Conservation (phyloP, 2,888 invertebrate species). For the Drosophila histrio region DNA sequence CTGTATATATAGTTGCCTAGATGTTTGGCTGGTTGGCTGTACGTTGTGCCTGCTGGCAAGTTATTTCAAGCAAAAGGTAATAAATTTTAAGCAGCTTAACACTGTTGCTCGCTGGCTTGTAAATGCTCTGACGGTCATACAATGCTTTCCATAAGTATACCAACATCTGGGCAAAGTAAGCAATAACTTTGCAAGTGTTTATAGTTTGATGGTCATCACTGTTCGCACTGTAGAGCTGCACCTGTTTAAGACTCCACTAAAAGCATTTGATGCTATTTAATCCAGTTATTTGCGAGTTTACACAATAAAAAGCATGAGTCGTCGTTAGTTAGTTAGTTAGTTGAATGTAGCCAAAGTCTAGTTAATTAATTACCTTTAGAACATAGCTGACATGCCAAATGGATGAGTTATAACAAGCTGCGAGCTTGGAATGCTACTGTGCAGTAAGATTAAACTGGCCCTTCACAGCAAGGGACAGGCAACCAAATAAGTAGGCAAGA, state of each 20-base stretch:
- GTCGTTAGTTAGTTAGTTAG: slow-evolving; percentile 53
- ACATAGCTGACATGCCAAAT: slow-evolving; percentile 57
- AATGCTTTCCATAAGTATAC: slow-evolving; percentile 46
- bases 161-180: slow-evolving; percentile 28
- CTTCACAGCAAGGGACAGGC: background rate
- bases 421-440: slow-evolving; percentile 19
- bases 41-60: slow-evolving; percentile 66
- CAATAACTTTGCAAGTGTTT: slow-evolving; percentile 26
- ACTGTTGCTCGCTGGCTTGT: slow-evolving; percentile 77
- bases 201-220: slow-evolving; percentile 25
- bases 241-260: slow-evolving; percentile 74
- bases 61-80: slow-evolving; percentile 81
- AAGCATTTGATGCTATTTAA: slow-evolving; percentile 78
- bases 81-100: slow-evolving; percentile 81
- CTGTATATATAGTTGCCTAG: slow-evolving; percentile 19
- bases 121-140: slow-evolving; percentile 63
- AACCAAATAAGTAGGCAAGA: background rate
- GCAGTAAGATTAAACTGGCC: slow-evolving; percentile 9
- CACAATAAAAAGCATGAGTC: slow-evolving; percentile 73
- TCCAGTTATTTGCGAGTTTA: slow-evolving; percentile 79
- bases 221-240: slow-evolving; percentile 52
- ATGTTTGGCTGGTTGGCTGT: slow-evolving; percentile 30
- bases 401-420: slow-evolving; percentile 43
- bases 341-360: slow-evolving; percentile 63
- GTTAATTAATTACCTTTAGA: slow-evolving; percentile 72